Percentiles rank a stretch among this genome's conserved stretches.
Evolutionary conservation across 2,888 invertebrate genomes (phyloP).

Genomic region (Holacanthella duospinosa): DNA sequence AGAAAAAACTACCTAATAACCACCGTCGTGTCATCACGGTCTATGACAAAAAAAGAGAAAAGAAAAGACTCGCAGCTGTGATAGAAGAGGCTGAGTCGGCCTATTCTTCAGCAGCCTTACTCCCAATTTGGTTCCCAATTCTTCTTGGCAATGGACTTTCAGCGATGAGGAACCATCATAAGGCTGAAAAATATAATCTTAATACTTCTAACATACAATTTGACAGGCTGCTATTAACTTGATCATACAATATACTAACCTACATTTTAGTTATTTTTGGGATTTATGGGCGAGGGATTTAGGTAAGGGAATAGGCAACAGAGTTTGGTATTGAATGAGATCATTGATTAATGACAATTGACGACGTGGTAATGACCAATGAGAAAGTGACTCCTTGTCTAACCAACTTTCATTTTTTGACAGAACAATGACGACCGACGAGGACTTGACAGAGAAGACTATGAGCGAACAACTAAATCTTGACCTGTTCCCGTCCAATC

Average conservation of each 20-base stretch:
- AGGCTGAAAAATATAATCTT: neutral
- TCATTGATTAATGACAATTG: no score
- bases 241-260: neutral
- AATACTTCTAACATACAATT: no score
- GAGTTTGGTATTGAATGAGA: no score
- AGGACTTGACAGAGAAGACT: constrained; percentile 19
- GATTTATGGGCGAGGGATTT: no score
- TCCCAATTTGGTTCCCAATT: constrained; percentile 37
- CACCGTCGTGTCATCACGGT: no score
- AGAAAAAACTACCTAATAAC: no score
- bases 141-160: constrained; percentile 27
- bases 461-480: neutral
- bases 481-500: neutral
- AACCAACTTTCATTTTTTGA: constrained; percentile 10
- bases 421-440: constrained; percentile 32
- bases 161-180: neutral
- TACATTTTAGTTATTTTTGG: no score
- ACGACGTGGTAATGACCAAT: no score
- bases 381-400: no score
- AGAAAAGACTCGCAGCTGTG: constrained; percentile 20
- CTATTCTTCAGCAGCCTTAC: constrained; percentile 32
- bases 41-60: neutral
- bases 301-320: no score
- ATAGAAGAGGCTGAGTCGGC: constrained; percentile 28
- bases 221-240: no score